A percentile compares a stretch with the other conserved stretches of the same genome.
These are phyloP conservation scores for Caradrina kadenii DNA, from an alignment of 2,888 invertebrate genomes.

Conservation along the genomic window DNA sequence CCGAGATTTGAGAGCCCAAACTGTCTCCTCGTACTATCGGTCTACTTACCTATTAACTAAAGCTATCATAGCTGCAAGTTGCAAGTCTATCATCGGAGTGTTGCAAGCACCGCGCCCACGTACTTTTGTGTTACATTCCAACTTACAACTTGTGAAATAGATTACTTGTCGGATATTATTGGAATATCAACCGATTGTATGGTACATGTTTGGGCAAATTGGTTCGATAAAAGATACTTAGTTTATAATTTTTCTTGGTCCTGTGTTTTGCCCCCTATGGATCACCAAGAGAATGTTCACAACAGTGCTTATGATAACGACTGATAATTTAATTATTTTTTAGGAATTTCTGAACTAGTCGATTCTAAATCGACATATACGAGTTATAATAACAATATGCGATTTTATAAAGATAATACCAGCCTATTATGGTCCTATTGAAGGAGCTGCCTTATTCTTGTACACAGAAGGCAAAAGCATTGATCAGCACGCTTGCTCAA, in stretches of 20 bases:
- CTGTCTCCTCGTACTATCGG: not conserved
- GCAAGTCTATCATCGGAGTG: constrained; percentile 45
- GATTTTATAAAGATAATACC: too few relatives aligned
- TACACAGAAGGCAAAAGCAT: too few relatives aligned
- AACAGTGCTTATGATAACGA: too few relatives aligned
- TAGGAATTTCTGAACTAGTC: too few relatives aligned
- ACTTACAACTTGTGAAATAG: constrained; percentile 54
- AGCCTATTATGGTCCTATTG: too few relatives aligned
- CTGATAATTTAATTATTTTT: too few relatives aligned
- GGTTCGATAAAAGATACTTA: too few relatives aligned
- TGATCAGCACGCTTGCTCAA: too few relatives aligned
- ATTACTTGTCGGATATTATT: constrained; percentile 48
- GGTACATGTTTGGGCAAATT: constrained; percentile 23
- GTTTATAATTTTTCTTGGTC: not conserved
- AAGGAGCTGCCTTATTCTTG: too few relatives aligned
- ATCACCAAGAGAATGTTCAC: not conserved
- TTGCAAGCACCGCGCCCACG: constrained; percentile 59
- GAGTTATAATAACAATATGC: too few relatives aligned
- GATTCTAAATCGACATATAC: too few relatives aligned
- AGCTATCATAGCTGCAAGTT: constrained; percentile 4
- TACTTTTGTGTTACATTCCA: constrained; percentile 53
- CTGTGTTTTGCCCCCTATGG: not conserved
- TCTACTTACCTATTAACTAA: constrained; percentile 1
- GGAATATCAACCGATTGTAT: constrained; percentile 34
- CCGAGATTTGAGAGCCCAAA: not conserved